Evolutionary conservation across 2,797 vertebrate genomes (phyloP).

Genomic region (Cuniculus paca): DNA sequence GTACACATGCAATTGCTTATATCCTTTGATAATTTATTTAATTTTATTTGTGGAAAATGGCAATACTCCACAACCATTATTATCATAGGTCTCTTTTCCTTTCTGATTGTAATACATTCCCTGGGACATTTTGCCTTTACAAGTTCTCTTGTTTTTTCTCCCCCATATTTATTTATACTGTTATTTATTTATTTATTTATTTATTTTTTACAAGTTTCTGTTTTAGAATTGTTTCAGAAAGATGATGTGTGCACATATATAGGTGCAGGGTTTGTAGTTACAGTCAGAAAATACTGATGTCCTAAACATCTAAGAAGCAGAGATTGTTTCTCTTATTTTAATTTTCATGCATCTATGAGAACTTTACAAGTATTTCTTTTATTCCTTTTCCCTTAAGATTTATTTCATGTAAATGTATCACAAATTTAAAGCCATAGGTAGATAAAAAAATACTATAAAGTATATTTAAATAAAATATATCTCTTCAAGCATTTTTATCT

Average conservation of each 20-base stretch:
- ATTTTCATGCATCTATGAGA: neutral
- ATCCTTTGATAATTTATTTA: neutral
- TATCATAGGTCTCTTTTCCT: neutral
- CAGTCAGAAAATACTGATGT: neutral
- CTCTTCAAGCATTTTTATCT: neutral
- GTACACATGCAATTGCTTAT: neutral
- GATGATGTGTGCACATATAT: neutral
- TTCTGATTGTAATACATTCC: neutral
- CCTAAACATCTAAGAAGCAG: neutral
- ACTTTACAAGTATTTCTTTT: neutral
- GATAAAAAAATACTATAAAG: neutral
- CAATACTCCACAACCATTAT: neutral
- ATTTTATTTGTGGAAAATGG: neutral
- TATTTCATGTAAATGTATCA: conserved; percentile 3
- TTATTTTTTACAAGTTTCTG: neutral
- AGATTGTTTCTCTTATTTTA: neutral
- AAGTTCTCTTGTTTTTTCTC: neutral
- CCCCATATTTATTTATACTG: neutral
- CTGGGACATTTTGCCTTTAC: neutral
- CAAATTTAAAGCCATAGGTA: conserved; percentile 6
- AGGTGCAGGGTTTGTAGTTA: neutral
- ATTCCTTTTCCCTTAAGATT: conserved; percentile 3
- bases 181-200: no score
- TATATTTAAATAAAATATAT: conserved; percentile 1
- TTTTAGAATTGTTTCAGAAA: neutral